These are phyloP conservation scores for Sinosuthora webbiana DNA, from an alignment of 2,113 vertebrate genomes.

Conservation along the genomic window DNA sequence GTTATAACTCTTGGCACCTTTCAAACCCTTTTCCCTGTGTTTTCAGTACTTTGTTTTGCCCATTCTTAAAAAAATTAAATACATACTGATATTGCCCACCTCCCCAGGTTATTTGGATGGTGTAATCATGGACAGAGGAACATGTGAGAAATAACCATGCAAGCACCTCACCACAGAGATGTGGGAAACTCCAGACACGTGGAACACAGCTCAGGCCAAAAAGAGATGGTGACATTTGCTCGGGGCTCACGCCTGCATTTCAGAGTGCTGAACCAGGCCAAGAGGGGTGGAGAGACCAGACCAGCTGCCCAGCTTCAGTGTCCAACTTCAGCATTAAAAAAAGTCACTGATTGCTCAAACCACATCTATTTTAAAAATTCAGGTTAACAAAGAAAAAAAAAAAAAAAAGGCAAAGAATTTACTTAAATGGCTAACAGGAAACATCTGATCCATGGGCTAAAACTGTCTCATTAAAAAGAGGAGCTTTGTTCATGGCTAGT, in stretches of 20 bases:
- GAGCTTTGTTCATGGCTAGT: background rate
- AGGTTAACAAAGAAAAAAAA: background rate
- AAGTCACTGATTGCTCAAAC: background rate
- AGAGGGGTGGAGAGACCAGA: background rate
- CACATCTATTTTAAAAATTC: background rate
- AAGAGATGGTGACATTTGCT: conserved; percentile 2
- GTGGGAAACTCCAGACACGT: background rate
- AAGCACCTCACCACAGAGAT: background rate
- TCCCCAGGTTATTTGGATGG: background rate
- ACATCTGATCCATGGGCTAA: background rate
- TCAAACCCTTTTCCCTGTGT: background rate
- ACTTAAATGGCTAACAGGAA: background rate
- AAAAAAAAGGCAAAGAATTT: background rate
- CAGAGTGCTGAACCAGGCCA: background rate
- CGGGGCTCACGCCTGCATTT: background rate
- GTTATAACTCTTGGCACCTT: background rate
- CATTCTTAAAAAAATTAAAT: background rate
- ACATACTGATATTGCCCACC: background rate
- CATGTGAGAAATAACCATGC: background rate
- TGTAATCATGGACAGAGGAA: background rate
- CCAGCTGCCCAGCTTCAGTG: background rate
- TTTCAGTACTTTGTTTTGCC: background rate
- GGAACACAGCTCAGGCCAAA: background rate
- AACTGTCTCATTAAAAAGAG: background rate
- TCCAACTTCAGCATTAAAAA: background rate